phyloP scores from a whole-genome alignment of 1,140 invertebrate species.

The Temnothorax longispinosus region DNA sequence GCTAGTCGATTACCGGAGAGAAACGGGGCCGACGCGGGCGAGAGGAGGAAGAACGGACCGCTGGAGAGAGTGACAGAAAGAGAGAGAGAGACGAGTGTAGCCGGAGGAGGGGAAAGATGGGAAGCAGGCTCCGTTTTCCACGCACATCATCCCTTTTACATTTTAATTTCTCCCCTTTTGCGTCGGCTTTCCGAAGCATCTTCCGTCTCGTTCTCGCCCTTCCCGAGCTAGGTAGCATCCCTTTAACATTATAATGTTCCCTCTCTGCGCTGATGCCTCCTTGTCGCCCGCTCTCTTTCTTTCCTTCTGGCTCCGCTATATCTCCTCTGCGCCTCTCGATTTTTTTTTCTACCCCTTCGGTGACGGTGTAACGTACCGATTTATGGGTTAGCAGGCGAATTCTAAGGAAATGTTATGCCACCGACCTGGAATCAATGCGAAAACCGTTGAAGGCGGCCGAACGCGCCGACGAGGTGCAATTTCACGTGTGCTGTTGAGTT shows the following conservation, averaged over 20 bases:
- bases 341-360: slow-evolving; percentile 70
- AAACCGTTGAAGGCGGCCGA: slow-evolving; percentile 77
- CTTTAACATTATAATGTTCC: slow-evolving; percentile 84
- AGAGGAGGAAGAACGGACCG: slow-evolving; percentile 42
- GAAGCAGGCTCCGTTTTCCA: slow-evolving; percentile 77
- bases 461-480: background rate
- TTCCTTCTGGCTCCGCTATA: slow-evolving; percentile 46
- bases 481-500: background rate
- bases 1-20: slow-evolving; percentile 66
- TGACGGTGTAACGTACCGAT: slow-evolving; percentile 80
- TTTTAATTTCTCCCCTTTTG: slow-evolving; percentile 85
- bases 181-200: slow-evolving; percentile 79
- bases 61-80: slow-evolving; percentile 22
- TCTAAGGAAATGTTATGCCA: slow-evolving; percentile 82
- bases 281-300: slow-evolving; percentile 47
- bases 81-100: slow-evolving; percentile 27
- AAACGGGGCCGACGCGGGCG: slow-evolving; percentile 58
- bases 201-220: slow-evolving; percentile 44
- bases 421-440: slow-evolving; percentile 80
- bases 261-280: slow-evolving; percentile 53
- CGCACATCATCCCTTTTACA: slow-evolving; percentile 84
- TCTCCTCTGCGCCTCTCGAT: slow-evolving; percentile 65
- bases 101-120: background rate
- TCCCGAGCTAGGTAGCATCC: slow-evolving; percentile 78
- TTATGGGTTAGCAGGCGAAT: slow-evolving; percentile 78